Evolutionary conservation across 2,888 invertebrate genomes (phyloP), one percentile per base, ranked within the genome.

Genomic region (Habroteleia sp.): DNA sequence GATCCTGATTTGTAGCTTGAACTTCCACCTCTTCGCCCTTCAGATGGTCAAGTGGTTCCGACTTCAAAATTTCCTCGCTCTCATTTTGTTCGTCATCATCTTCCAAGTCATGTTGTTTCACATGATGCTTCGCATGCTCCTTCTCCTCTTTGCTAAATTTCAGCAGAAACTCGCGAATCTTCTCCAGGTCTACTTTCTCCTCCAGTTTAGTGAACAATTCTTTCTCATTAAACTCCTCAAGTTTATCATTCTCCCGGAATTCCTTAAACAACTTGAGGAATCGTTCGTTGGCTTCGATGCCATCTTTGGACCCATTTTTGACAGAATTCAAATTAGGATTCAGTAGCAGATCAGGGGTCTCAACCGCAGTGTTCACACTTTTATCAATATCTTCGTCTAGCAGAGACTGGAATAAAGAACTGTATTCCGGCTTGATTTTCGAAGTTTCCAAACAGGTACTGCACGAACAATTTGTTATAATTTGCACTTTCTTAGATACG

Each of bases 381-480:
- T 86, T 85, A 31, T 85, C 86, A 1, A 85, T 74, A 13, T 80
- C 84, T n/a, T 86, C 86, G 7, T 86, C 83, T 1, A 82, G 11
- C 2, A 88, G 74, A 0, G 87, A 82, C 11, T 86, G 87, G 0
- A 88, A 79, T 0, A 88, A 76, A 6, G 83, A 85, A 58, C 85
- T 87, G 73, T 89, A 86, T 29, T 89, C 89, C 0, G 87, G 82
- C 35, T 86, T 84, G 75, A 86, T 85, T 42, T 82, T 84, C 13
- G 87, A 86, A 0, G 89, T 88, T 62, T 91, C 91, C 74, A 90
- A 90, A 79, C 93, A 93, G 0, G 92, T 91, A 66, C 91, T 90
- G 83, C 93, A 93, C 8, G 92, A 91, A 80, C 93, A 93, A 79
- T 93, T 92, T 8, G 91, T 91, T 62, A 93, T 93, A 56, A 93